Evolutionary conservation across 2,113 vertebrate genomes (phyloP).

Genomic region (Proterorhinus semilunaris): DNA sequence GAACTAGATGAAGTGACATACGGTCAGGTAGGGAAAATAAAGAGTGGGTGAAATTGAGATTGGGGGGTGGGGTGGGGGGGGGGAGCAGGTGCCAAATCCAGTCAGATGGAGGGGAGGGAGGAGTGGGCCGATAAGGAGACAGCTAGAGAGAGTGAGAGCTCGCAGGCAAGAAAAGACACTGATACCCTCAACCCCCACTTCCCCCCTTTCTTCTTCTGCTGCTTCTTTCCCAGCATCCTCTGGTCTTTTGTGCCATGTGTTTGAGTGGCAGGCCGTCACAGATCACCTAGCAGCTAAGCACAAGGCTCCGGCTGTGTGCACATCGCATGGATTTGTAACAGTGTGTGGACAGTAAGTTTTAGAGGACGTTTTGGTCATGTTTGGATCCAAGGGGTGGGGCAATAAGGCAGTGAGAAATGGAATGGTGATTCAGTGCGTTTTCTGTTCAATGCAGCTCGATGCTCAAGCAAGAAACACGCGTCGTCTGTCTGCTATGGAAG

Average conservation of each 20-base stretch:
- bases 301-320: constrained; percentile 46
- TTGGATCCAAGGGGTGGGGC: background rate
- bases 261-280: constrained; percentile 78
- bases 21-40: constrained; percentile 55
- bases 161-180: constrained; percentile 67
- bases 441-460: too few relatives aligned
- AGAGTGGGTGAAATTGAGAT: constrained; percentile 40
- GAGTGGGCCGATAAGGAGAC: constrained; percentile 69
- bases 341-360: constrained; percentile 9
- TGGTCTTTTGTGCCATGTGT: constrained; percentile 66
- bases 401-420: too few relatives aligned
- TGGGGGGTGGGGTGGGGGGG: constrained; percentile 12
- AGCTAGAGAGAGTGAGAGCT: constrained; percentile 63
- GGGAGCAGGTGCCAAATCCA: constrained; percentile 65
- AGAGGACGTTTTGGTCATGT: background rate
- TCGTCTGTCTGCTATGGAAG: too few relatives aligned
- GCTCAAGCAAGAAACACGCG: too few relatives aligned
- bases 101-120: constrained; percentile 70
- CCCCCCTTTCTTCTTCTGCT: constrained; percentile 25
- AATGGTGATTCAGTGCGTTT: too few relatives aligned
- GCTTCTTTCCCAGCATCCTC: constrained; percentile 54
- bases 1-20: constrained; percentile 49
- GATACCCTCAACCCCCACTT: constrained; percentile 60
- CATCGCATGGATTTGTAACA: constrained; percentile 28
- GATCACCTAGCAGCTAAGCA: constrained; percentile 75